Evolutionary conservation across 2,113 vertebrate genomes (phyloP).

Genomic region (Pampusana beccarii): DNA sequence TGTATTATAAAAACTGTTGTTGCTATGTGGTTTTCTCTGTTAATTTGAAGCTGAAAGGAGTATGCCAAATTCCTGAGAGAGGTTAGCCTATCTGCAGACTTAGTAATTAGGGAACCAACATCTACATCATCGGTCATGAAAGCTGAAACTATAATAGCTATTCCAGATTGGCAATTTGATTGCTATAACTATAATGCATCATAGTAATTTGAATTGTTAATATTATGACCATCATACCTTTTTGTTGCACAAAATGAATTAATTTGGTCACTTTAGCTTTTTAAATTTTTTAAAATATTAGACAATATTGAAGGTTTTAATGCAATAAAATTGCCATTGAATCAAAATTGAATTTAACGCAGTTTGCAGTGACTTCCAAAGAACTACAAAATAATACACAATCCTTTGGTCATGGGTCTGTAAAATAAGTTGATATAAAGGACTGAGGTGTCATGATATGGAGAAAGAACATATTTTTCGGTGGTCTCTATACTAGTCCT

Average conservation of each 20-base stretch:
- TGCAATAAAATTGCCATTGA: background rate
- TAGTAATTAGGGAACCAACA: background rate
- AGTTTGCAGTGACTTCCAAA: background rate
- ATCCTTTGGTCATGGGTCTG: background rate
- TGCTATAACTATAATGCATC: background rate
- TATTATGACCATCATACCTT: background rate
- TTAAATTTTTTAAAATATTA: background rate
- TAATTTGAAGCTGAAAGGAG: background rate
- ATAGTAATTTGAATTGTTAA: constrained; percentile 4
- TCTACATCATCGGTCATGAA: constrained; percentile 10
- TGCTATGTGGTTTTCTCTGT: background rate
- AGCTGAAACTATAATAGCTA: constrained; percentile 10
- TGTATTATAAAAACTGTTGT: background rate
- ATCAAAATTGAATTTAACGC: background rate
- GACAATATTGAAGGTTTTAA: background rate
- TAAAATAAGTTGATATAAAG: background rate
- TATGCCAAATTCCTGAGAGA: background rate
- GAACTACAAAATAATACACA: background rate
- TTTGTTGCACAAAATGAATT: background rate
- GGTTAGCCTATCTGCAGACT: background rate
- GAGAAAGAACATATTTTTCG: background rate
- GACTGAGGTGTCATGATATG: background rate
- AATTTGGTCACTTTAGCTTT: background rate
- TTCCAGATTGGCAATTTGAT: constrained; percentile 21
- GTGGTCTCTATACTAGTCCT: background rate